Percentiles rank a stretch among this genome's conserved stretches.
Evolutionary conservation across 35 echinoderm and acorn worm genomes (phyloP).

Genomic region (Chiridota heheva): DNA sequence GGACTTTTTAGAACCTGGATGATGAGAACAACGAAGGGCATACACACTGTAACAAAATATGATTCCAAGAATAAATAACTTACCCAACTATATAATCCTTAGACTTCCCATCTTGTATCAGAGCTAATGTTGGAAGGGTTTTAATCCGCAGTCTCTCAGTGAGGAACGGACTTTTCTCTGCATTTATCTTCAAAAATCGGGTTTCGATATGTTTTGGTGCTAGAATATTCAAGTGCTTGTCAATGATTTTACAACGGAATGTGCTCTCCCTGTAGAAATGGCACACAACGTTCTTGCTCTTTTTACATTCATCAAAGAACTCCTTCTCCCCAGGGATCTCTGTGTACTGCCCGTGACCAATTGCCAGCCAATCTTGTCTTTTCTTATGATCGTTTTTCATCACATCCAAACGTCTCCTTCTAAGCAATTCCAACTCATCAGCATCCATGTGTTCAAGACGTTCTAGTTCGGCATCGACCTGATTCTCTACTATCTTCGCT

Average conservation of each 20-base stretch:
- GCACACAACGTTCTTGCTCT: constrained; percentile 83
- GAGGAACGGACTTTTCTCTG: constrained; percentile 89
- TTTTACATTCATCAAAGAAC: constrained; percentile 94
- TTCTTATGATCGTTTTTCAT: constrained; percentile 73
- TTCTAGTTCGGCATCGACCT: constrained; percentile 95
- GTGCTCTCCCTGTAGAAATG: constrained; percentile 95
- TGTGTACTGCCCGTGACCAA: constrained; percentile 74
- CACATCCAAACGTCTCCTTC: constrained; percentile 62
- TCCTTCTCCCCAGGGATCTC: constrained; percentile 93
- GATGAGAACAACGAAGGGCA: too few species aligned
- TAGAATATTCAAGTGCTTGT: constrained; percentile 76
- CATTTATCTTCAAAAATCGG: constrained; percentile 93
- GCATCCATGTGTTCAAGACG: constrained; percentile 77
- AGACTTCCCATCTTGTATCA: constrained; percentile 83
- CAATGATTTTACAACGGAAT: constrained; percentile 87
- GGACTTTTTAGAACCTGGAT: too few species aligned
- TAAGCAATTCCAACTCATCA: constrained; percentile 82
- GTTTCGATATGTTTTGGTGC: constrained; percentile 93
- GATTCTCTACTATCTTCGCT: constrained; percentile 80
- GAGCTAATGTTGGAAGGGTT: constrained; percentile 80
- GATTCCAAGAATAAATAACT: too few species aligned
- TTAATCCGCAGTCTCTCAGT: constrained; percentile 80
- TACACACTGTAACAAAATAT: too few species aligned
- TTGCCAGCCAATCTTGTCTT: constrained; percentile 70
- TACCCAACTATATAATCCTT: constrained; percentile 97